These are phyloP conservation scores for Leguminivora glycinivorella DNA, from an alignment of 1,140 invertebrate species.

Conservation along the genomic window DNA sequence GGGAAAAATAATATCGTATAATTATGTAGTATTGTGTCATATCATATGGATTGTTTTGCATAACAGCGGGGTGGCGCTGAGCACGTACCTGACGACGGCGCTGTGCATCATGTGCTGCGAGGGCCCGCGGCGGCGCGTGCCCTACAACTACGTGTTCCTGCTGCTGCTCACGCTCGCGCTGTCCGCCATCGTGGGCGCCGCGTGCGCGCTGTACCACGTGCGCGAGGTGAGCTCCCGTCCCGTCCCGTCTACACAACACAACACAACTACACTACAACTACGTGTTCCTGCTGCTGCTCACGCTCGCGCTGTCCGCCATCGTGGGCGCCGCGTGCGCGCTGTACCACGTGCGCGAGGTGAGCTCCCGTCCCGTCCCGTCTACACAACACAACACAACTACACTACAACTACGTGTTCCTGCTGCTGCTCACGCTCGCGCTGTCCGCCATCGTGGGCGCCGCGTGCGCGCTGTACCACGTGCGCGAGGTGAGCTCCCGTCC, in stretches of 20 bases:
- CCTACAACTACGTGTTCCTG: conserved; percentile 24
- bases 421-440: no score
- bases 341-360: background rate
- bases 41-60: no score
- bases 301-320: background rate
- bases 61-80: background rate
- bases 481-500: no score
- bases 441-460: no score
- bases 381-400: no score
- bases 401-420: no score
- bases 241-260: no score
- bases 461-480: no score
- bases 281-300: conserved; percentile 9
- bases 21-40: no score
- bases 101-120: background rate
- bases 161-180: background rate
- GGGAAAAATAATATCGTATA: no score
- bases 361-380: no score
- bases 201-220: background rate
- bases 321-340: background rate
- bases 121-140: conserved; percentile 2
- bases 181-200: background rate
- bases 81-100: background rate
- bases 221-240: background rate
- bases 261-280: conserved; percentile 25